These are phyloP conservation scores for Chloropsis cyanopogon DNA, from an alignment of 2,113 vertebrate genomes.

Conservation along the genomic window DNA sequence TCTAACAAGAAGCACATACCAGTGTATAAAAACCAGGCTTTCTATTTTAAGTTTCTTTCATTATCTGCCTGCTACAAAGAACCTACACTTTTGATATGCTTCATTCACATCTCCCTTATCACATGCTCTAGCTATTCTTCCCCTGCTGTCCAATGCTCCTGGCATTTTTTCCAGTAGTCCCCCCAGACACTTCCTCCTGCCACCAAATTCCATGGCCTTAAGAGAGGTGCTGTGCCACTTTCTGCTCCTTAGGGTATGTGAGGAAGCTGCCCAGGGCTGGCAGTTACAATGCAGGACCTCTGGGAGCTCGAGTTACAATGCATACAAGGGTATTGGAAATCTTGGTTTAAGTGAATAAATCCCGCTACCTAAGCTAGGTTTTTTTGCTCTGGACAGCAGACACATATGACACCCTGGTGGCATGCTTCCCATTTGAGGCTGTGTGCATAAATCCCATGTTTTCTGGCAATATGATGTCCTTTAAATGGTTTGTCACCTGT, in stretches of 20 bases:
- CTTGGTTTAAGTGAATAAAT: background rate
- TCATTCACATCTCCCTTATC: background rate
- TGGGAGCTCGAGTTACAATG: background rate
- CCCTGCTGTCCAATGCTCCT: background rate
- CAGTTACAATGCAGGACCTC: background rate
- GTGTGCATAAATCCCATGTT: background rate
- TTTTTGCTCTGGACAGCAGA: background rate
- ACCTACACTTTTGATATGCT: background rate
- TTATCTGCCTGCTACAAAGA: background rate
- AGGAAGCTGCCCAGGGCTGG: background rate
- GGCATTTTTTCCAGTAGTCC: background rate
- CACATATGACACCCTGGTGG: background rate
- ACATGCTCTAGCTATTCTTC: background rate
- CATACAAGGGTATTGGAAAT: background rate
- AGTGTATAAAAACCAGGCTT: background rate
- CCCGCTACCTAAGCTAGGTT: fast-evolving
- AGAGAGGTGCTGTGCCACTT: background rate
- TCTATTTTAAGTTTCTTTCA: slow-evolving; percentile 16
- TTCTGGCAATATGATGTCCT: background rate
- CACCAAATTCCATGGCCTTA: background rate
- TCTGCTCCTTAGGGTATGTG: background rate
- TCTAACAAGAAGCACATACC: slow-evolving; percentile 4
- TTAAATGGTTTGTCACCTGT: background rate
- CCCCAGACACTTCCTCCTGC: background rate
- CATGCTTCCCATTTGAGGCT: background rate